Evolutionary conservation across 2,888 invertebrate species (phyloP).

Genomic region (Drosophila kuntzei): DNA sequence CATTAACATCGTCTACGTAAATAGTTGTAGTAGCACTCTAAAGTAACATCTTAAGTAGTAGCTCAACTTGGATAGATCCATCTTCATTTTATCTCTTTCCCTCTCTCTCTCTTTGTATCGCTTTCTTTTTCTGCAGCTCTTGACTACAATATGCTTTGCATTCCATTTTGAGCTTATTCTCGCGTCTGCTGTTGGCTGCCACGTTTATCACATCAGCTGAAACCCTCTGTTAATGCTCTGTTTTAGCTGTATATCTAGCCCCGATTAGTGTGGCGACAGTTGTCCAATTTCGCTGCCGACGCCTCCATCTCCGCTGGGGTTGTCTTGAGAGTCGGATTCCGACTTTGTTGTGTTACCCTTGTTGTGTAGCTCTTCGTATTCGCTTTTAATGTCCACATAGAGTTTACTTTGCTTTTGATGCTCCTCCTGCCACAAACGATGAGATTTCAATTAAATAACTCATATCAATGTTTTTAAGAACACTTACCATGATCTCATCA

Average conservation of each 20-base stretch:
- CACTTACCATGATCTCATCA: slow-evolving; percentile 83
- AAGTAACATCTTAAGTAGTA: slow-evolving; percentile 9
- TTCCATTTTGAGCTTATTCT: slow-evolving; percentile 11
- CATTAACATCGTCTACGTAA: slow-evolving; percentile 29
- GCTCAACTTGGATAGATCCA: slow-evolving; percentile 7
- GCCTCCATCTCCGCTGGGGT: neutral
- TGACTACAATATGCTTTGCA: neutral
- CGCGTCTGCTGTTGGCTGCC: slow-evolving; percentile 25
- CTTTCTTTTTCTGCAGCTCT: neutral
- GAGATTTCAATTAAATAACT: neutral
- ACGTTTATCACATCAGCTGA: slow-evolving; percentile 58
- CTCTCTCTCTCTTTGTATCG: neutral
- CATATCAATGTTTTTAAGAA: neutral
- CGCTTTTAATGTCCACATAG: slow-evolving; percentile 83
- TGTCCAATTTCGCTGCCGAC: slow-evolving; percentile 3
- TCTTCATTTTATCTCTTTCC: neutral
- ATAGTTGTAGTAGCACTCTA: slow-evolving; percentile 35
- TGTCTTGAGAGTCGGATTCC: slow-evolving; percentile 14
- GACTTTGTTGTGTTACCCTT: slow-evolving; percentile 52
- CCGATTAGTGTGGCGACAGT: slow-evolving; percentile 18
- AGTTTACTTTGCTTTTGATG: slow-evolving; percentile 84
- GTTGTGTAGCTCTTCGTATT: slow-evolving; percentile 79
- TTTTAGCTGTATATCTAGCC: neutral
- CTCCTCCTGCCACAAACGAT: slow-evolving; percentile 77
- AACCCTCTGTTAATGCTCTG: slow-evolving; percentile 38